phyloP scores from a whole-genome alignment of 2,888 invertebrate species.

The Xylophagus ater region DNA sequence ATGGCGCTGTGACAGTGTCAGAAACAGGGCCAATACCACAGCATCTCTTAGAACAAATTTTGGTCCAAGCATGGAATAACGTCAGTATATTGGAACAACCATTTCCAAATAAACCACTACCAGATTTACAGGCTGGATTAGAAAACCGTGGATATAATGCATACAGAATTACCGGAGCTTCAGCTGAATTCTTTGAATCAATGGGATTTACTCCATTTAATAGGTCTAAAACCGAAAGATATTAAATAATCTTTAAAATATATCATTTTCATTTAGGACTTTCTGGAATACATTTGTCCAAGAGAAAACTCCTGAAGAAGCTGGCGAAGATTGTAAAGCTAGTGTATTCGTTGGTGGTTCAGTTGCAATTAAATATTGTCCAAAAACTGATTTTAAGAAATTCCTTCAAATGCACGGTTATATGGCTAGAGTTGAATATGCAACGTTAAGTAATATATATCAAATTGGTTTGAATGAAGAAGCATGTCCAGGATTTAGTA shows the following conservation, averaged over 20 bases:
- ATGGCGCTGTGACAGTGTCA: constrained; percentile 53
- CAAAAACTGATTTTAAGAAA: too few relatives aligned
- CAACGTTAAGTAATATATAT: too few relatives aligned
- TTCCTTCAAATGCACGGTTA: too few relatives aligned
- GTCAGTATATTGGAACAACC: constrained; percentile 30
- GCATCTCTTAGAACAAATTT: constrained; percentile 52
- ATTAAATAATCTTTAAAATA: too few relatives aligned
- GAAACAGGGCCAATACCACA: constrained; percentile 62
- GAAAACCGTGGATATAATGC: constrained; percentile 1
- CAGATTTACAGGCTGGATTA: constrained; percentile 14
- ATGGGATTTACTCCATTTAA: constrained; percentile 2
- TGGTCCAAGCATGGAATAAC: constrained; percentile 32
- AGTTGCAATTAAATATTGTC: constrained; percentile 42
- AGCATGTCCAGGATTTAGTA: too few relatives aligned
- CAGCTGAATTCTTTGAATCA: constrained; percentile 6
- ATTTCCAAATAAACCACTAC: constrained; percentile 28
- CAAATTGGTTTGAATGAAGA: too few relatives aligned
- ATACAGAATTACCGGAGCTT: neutral
- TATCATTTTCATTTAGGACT: too few relatives aligned
- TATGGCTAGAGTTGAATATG: too few relatives aligned
- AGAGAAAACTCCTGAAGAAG: neutral
- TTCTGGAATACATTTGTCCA: neutral
- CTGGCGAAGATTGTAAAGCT: constrained; percentile 16
- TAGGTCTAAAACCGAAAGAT: too few relatives aligned
- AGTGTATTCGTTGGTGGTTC: constrained; percentile 15